Conservation (phyloP, 2,888 invertebrate species). For the Scelioninae gen. 1 region DNA sequence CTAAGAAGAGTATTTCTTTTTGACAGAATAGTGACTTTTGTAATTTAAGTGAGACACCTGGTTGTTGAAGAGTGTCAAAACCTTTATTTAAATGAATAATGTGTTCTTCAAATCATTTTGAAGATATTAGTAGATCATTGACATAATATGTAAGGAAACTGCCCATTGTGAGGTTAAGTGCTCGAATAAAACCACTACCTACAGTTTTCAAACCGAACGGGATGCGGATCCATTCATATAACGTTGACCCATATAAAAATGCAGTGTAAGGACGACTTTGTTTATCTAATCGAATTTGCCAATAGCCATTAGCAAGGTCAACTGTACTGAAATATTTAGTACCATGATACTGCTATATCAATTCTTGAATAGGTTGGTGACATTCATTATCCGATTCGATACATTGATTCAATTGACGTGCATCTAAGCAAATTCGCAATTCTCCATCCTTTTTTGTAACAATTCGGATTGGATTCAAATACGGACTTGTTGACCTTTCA, state of each 20-base stretch:
- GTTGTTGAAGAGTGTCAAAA: neutral
- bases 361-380: slow-evolving; percentile 64
- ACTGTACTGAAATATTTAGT: neutral
- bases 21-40: neutral
- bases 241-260: neutral
- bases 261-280: neutral
- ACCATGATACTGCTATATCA: slow-evolving; percentile 71
- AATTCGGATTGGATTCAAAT: slow-evolving; percentile 76
- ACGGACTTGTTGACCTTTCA: slow-evolving; percentile 74
- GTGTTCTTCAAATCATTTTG: neutral
- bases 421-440: slow-evolving; percentile 77
- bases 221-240: neutral
- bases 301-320: neutral
- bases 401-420: slow-evolving; percentile 74
- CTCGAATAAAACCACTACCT: neutral
- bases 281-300: neutral
- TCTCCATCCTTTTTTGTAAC: slow-evolving; percentile 75
- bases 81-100: neutral
- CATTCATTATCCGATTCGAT: slow-evolving; percentile 76
- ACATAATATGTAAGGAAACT: neutral
- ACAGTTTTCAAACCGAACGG: neutral
- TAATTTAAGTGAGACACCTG: neutral
- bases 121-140: neutral
- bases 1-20: neutral
- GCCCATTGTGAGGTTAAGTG: neutral